Evolutionary conservation across 2,113 vertebrate genomes (phyloP), one percentile per base, ranked within the genome.

Genomic region (Progne subis): DNA sequence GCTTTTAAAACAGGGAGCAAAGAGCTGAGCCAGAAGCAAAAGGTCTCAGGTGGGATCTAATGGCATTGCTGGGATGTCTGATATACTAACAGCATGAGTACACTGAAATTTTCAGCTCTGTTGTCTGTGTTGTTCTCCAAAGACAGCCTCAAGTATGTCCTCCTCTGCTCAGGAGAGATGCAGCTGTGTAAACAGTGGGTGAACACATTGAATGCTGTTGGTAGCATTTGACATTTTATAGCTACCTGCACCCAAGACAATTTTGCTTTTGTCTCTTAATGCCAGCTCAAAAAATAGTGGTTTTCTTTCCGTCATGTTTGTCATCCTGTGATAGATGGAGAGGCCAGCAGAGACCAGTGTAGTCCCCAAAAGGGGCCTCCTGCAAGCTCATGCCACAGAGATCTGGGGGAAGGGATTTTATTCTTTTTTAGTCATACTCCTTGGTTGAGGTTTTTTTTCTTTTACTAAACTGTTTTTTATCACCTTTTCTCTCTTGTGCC

Each of bases 211-310:
- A 68, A 46, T 75, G 74, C 57, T 64, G 5, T 70, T 56, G 64
- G 56, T 56, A 81, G 72, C 37, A 23, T 67, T 60, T 92, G 86
- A 56, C 49, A 46, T 68, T 86, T 84, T 60, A 71, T n/a, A 71
- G 65, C n/a, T 81, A 79, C n/a, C 63, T 85, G 61, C 0, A 0
- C 41, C 31, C n/a, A 41, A 61, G 44, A 43, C 0, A 0, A 25
- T 89, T 96, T 82, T 0, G 0, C 28, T 91, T 93, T 84, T 84
- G 28, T 79, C 41, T 94, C 47, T 87, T 68, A 85, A 72, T 0
- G 3, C 20, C 46, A 57, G n/a, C 0, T 3, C n/a, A 20, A 49
- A 86, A 68, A 44, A 12, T 25, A 60, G 39, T 77, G n/a, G 1
- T 81, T 91, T 84, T 84, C 55, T 92, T 91, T 49, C 28, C 17